phyloP scores from a whole-genome alignment of 1,140 invertebrate species.

The Notospermus geniculatus region DNA sequence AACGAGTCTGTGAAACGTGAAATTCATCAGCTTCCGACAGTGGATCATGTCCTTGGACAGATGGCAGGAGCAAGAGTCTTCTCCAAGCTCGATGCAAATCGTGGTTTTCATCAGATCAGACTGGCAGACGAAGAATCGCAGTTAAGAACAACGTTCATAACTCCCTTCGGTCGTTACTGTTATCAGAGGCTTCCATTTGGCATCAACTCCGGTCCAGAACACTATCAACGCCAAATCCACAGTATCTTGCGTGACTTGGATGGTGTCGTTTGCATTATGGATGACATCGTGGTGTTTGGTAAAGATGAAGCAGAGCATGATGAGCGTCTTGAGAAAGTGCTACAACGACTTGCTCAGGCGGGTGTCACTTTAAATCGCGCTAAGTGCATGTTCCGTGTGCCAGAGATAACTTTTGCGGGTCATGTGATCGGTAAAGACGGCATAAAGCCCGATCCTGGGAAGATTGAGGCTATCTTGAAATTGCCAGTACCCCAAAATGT shows the following conservation, averaged over 20 bases:
- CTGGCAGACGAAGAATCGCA: conserved; percentile 1
- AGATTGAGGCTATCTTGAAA: conserved; percentile 15
- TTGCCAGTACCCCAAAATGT: no score
- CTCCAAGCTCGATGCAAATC: not conserved
- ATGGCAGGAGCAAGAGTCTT: not conserved
- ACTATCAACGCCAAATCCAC: not conserved
- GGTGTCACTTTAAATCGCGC: not conserved
- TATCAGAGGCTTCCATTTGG: not conserved
- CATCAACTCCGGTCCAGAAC: not conserved
- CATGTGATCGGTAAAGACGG: conserved; percentile 9
- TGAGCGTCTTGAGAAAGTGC: not conserved
- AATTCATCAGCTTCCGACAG: not conserved
- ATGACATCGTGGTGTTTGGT: not conserved
- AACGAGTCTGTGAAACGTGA: no score
- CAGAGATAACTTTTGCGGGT: conserved; percentile 8
- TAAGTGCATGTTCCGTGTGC: conserved; percentile 4
- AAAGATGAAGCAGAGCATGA: not conserved
- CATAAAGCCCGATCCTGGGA: conserved; percentile 13
- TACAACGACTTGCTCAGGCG: not conserved
- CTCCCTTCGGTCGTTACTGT: conserved; percentile 1
- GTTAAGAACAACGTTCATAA: not conserved
- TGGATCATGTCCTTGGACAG: not conserved
- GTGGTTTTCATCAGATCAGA: not conserved
- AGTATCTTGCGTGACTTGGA: not conserved
- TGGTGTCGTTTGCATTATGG: not conserved